Percentiles rank a stretch among this genome's conserved stretches.
phyloP scores from a whole-genome alignment of 1,140 invertebrate species.

The Ctenoplectra terminalis region DNA sequence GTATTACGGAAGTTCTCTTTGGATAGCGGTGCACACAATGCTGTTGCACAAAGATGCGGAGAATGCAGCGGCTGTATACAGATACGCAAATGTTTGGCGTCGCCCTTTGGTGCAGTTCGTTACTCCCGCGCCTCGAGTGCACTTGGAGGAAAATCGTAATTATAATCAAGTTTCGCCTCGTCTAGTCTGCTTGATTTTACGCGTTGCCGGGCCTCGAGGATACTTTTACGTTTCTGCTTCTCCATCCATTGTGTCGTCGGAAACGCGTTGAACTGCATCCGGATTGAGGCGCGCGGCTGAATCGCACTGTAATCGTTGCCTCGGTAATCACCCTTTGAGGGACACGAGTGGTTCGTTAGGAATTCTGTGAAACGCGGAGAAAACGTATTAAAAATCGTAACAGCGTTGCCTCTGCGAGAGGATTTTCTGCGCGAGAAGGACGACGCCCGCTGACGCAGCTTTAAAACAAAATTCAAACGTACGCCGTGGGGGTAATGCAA shows the following conservation, averaged over 20 bases:
- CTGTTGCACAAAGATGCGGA: constrained; percentile 60
- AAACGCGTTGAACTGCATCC: constrained; percentile 16
- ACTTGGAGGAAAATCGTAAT: constrained; percentile 72
- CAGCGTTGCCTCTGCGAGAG: background rate
- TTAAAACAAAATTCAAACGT: constrained; percentile 6
- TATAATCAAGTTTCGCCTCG: constrained; percentile 62
- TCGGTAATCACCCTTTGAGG: constrained; percentile 43
- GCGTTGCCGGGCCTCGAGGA: constrained; percentile 33
- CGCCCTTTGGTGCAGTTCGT: constrained; percentile 66
- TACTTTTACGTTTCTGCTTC: constrained; percentile 7
- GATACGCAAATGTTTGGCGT: constrained; percentile 49
- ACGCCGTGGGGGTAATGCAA: background rate
- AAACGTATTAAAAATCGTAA: constrained; percentile 32
- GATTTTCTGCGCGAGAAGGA: background rate
- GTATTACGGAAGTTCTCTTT: constrained; percentile 41
- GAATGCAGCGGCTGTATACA: constrained; percentile 50
- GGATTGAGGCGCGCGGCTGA: background rate
- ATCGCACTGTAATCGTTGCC: constrained; percentile 35
- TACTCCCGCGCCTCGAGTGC: constrained; percentile 59
- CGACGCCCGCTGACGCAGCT: background rate
- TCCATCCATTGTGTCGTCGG: background rate
- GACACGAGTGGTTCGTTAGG: constrained; percentile 43
- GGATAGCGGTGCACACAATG: constrained; percentile 22
- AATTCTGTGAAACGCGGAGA: constrained; percentile 11
- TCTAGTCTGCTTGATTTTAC: constrained; percentile 23